phyloP scores from a whole-genome alignment of 2,888 invertebrate species.

The Pachliopta kotzebuea region DNA sequence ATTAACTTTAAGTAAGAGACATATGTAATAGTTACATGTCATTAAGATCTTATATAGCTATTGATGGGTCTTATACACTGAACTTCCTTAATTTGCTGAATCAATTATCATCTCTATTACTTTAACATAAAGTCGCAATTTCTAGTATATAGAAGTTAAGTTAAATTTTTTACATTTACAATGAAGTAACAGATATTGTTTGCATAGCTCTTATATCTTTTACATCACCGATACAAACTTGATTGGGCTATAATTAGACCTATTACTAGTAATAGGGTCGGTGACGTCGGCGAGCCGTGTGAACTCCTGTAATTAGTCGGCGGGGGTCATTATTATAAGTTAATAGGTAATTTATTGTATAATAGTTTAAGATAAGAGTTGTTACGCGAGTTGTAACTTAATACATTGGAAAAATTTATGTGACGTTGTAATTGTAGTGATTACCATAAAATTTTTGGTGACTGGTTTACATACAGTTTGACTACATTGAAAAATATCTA shows the following conservation, averaged over 20 bases:
- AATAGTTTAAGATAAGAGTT: conserved; percentile 20
- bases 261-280: conserved; percentile 32
- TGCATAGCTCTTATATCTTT: conserved; percentile 28
- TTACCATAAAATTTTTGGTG: conserved; percentile 4
- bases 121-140: too few species aligned
- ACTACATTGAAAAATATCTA: too few species aligned
- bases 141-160: not conserved
- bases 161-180: not conserved
- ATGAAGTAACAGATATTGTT: not conserved
- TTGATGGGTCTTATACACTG: too few species aligned
- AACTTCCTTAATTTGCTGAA: too few species aligned
- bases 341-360: conserved; percentile 25
- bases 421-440: conserved; percentile 7
- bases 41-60: too few species aligned
- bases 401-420: conserved; percentile 19
- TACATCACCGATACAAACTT: conserved; percentile 54
- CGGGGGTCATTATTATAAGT: conserved; percentile 33
- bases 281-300: conserved; percentile 44
- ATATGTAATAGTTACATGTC: too few species aligned
- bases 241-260: conserved; percentile 50
- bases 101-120: too few species aligned
- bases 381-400: not conserved
- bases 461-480: not conserved
- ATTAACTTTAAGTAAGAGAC: too few species aligned
- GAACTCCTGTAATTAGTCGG: conserved; percentile 39